phyloP scores from a whole-genome alignment of 2,888 invertebrate genomes.

The Tipula lateralis region DNA sequence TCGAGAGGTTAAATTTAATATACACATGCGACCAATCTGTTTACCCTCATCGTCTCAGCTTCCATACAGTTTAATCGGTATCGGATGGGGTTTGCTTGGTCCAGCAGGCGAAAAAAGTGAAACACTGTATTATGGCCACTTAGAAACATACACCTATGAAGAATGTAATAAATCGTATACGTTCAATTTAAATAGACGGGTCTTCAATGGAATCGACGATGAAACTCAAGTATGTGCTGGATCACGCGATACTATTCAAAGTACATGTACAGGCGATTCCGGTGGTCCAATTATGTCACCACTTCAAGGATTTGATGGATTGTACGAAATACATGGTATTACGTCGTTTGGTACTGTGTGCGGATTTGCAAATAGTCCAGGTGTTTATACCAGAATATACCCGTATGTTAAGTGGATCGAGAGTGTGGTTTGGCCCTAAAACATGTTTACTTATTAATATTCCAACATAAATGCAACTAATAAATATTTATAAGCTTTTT shows the following conservation, averaged over 20 bases:
- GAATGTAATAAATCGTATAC: constrained; percentile 45
- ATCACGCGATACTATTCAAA: constrained; percentile 44
- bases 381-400: neutral
- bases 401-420: constrained; percentile 25
- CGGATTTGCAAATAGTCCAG: neutral
- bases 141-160: neutral
- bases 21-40: constrained; percentile 51
- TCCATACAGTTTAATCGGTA: constrained; percentile 39
- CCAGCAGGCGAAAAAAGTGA: constrained; percentile 35
- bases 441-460: too few relatives aligned
- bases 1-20: constrained; percentile 43
- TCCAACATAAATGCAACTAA: too few relatives aligned
- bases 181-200: constrained; percentile 34
- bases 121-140: neutral
- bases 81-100: constrained; percentile 51
- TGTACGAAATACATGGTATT: neutral
- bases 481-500: too few relatives aligned
- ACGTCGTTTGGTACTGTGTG: neutral
- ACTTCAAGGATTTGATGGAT: neutral
- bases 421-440: neutral
- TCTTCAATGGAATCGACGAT: constrained; percentile 49
- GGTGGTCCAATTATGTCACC: neutral
- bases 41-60: constrained; percentile 40
- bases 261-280: constrained; percentile 49
- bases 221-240: constrained; percentile 56